Conservation (phyloP, 2,888 invertebrate genomes). For the Acleris sparsana region DNA sequence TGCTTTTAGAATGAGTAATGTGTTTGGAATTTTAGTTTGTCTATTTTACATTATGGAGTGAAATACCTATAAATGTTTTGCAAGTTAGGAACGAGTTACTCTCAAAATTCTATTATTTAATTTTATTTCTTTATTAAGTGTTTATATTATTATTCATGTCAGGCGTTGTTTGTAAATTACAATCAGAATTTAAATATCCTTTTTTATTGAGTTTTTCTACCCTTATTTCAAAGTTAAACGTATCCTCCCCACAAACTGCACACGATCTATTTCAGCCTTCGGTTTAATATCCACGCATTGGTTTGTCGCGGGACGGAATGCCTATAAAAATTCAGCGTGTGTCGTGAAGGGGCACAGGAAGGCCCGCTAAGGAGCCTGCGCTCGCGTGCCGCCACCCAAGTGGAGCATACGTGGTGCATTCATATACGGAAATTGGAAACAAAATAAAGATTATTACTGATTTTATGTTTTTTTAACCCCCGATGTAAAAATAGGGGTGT, state of each 20-base stretch:
- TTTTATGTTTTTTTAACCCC: not conserved
- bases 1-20: not conserved
- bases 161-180: too few species aligned
- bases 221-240: slow-evolving; percentile 5
- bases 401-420: slow-evolving; percentile 39
- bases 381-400: slow-evolving; percentile 69
- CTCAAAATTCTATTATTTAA: too few species aligned
- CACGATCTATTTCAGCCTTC: slow-evolving; percentile 25
- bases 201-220: too few species aligned
- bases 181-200: too few species aligned
- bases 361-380: slow-evolving; percentile 67
- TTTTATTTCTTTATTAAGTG: too few species aligned
- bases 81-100: not conserved
- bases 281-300: slow-evolving; percentile 23
- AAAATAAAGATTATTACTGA: not conserved
- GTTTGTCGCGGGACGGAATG: slow-evolving; percentile 40
- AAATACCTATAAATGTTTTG: not conserved
- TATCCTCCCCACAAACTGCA: slow-evolving; percentile 16
- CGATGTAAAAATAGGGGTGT: too few species aligned
- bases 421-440: slow-evolving; percentile 8
- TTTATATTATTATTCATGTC: too few species aligned
- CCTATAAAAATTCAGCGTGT: slow-evolving; percentile 73
- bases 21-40: not conserved
- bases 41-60: slow-evolving; percentile 2
- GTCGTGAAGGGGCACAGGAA: slow-evolving; percentile 65